A percentile compares a stretch with the other conserved stretches of the same genome.
These are phyloP conservation scores for Nansenia antarctica DNA, from an alignment of 2,113 vertebrate genomes.

Conservation along the genomic window DNA sequence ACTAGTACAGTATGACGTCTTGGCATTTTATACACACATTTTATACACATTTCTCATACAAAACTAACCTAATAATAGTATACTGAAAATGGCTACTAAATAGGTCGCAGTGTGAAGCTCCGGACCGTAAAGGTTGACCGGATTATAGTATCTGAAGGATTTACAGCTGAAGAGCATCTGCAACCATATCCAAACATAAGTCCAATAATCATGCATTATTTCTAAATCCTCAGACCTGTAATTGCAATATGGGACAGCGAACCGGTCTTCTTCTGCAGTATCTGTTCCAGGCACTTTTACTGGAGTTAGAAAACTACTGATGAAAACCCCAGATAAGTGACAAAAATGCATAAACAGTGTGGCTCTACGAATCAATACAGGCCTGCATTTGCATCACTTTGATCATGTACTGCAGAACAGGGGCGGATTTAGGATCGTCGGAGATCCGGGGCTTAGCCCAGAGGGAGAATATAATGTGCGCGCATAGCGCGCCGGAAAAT, in stretches of 20 bases:
- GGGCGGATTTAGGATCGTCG: too few species aligned
- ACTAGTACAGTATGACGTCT: too few species aligned
- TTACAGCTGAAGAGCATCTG: conserved; percentile 50
- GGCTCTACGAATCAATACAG: conserved; percentile 62
- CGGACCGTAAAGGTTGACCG: conserved; percentile 41
- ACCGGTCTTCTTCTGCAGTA: background rate
- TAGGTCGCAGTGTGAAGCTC: too few species aligned
- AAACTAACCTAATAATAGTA: too few species aligned
- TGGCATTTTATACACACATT: too few species aligned
- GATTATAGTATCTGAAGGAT: conserved; percentile 46
- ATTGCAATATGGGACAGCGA: conserved; percentile 24
- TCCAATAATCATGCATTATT: conserved; percentile 3
- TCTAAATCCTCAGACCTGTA: conserved; percentile 50
- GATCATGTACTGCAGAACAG: conserved; percentile 57
- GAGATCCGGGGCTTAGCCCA: too few species aligned
- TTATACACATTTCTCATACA: too few species aligned
- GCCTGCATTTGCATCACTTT: conserved; percentile 63
- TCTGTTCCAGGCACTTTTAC: conserved; percentile 25
- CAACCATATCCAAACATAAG: conserved; percentile 33
- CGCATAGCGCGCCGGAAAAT: too few species aligned
- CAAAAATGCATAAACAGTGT: conserved; percentile 32
- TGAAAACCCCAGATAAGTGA: conserved; percentile 22
- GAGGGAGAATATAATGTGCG: too few species aligned
- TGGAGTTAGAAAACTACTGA: conserved; percentile 21
- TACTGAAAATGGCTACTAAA: too few species aligned